A percentile compares a stretch with the other conserved stretches of the same genome.
phyloP scores from a whole-genome alignment of 2,797 vertebrate genomes.

The Pipistrellus kuhlii region DNA sequence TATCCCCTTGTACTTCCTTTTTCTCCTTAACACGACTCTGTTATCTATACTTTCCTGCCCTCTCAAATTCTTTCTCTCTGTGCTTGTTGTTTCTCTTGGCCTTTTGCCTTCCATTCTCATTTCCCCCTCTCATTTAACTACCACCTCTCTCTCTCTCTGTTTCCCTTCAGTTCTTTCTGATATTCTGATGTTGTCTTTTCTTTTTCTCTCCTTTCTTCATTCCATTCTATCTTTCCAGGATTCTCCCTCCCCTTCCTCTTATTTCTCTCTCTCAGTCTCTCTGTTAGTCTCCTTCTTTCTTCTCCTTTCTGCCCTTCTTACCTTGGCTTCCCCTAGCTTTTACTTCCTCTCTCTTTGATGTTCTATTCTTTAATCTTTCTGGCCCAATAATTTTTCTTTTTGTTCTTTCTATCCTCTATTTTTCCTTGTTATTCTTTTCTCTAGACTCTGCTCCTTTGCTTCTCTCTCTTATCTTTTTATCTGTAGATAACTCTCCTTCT shows the following conservation, averaged over 20 bases:
- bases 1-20: not conserved
- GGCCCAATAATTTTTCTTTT: not conserved
- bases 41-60: not conserved
- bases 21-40: not conserved
- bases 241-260: not conserved
- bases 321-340: not conserved
- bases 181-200: not conserved
- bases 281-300: too few species aligned
- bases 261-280: not conserved
- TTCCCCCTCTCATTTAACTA: not conserved
- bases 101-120: not conserved
- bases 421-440: not conserved
- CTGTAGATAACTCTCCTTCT: not conserved
- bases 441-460: not conserved
- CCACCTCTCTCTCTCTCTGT: not conserved
- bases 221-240: not conserved
- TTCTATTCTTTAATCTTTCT: not conserved
- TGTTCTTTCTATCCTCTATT: not conserved
- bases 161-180: not conserved
- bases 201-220: not conserved
- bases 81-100: not conserved
- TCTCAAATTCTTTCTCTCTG: not conserved
- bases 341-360: not conserved
- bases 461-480: not conserved
- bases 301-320: not conserved